Percentiles rank a stretch among this genome's conserved stretches.
phyloP scores from a whole-genome alignment of 2,888 invertebrate species.

The Ophion slaviceki region DNA sequence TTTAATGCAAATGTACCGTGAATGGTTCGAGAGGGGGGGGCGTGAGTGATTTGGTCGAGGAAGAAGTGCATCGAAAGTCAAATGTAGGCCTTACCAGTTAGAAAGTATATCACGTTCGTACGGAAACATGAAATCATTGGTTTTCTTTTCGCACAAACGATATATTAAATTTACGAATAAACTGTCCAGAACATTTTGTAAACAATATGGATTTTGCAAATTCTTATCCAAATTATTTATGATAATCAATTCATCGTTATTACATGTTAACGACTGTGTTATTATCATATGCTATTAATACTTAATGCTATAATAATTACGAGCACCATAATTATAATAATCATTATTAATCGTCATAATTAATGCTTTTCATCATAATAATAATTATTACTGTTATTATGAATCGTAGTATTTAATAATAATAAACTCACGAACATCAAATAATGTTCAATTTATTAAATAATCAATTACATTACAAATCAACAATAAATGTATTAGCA shows the following conservation, averaged over 20 bases:
- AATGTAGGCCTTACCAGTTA: neutral
- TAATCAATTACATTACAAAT: too few relatives aligned
- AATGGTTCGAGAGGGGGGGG: neutral
- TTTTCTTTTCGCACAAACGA: neutral
- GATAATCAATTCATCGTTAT: too few relatives aligned
- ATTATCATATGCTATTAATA: too few relatives aligned
- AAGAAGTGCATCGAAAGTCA: neutral
- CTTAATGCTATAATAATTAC: too few relatives aligned
- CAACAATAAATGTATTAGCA: too few relatives aligned
- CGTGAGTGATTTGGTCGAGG: neutral
- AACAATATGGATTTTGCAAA: too few relatives aligned
- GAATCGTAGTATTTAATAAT: neutral
- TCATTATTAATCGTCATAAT: neutral
- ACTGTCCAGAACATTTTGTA: neutral
- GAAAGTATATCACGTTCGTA: neutral
- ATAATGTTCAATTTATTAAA: too few relatives aligned
- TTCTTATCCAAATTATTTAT: too few relatives aligned
- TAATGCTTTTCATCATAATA: neutral
- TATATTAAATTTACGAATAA: neutral
- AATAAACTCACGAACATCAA: neutral
- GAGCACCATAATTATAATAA: too few relatives aligned
- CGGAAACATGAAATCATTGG: neutral
- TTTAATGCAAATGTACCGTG: neutral
- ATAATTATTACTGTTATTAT: neutral
- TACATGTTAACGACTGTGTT: too few relatives aligned